Percentiles rank a stretch among this genome's conserved stretches.
Evolutionary conservation across 2,888 invertebrate species (phyloP).

Genomic region (Lobophora halterata): DNA sequence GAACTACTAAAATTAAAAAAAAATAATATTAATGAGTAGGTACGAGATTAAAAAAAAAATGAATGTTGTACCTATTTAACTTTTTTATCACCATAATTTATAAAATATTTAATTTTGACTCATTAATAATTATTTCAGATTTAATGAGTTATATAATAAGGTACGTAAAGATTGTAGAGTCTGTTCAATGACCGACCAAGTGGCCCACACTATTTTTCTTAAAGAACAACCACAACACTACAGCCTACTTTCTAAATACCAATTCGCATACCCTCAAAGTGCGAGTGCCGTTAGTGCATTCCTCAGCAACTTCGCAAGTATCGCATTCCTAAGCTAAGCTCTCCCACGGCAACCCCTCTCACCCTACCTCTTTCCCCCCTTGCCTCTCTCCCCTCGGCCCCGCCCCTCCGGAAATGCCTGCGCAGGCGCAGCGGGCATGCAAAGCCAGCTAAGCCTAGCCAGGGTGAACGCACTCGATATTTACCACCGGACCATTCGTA

Average conservation of each 20-base stretch:
- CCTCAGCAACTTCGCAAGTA: slow-evolving; percentile 19
- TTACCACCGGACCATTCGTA: slow-evolving; percentile 7
- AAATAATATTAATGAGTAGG: too few relatives aligned
- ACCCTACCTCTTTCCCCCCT: slow-evolving; percentile 1
- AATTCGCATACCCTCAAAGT: slow-evolving; percentile 9
- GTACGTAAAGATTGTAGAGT: too few relatives aligned
- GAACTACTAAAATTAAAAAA: too few relatives aligned
- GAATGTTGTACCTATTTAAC: too few relatives aligned
- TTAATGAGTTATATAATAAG: too few relatives aligned
- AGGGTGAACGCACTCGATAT: slow-evolving; percentile 23
- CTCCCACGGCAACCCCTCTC: slow-evolving; percentile 19
- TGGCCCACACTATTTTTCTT: too few relatives aligned
- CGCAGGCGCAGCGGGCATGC: slow-evolving; percentile 62
- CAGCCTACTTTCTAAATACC: slow-evolving; percentile 15
- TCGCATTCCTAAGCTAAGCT: slow-evolving; percentile 16
- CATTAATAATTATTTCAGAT: too few relatives aligned
- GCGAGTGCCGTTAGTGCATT: slow-evolving; percentile 19
- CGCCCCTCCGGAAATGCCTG: slow-evolving; percentile 58
- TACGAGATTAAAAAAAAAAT: too few relatives aligned
- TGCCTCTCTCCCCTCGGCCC: slow-evolving; percentile 27
- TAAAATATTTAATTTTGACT: too few relatives aligned
- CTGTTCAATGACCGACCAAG: too few relatives aligned
- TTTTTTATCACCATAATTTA: too few relatives aligned
- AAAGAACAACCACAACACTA: too few relatives aligned
- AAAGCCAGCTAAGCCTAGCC: slow-evolving; percentile 62